Conservation (phyloP, 2,113 vertebrate species). For the Eptesicus fuscus region DNA sequence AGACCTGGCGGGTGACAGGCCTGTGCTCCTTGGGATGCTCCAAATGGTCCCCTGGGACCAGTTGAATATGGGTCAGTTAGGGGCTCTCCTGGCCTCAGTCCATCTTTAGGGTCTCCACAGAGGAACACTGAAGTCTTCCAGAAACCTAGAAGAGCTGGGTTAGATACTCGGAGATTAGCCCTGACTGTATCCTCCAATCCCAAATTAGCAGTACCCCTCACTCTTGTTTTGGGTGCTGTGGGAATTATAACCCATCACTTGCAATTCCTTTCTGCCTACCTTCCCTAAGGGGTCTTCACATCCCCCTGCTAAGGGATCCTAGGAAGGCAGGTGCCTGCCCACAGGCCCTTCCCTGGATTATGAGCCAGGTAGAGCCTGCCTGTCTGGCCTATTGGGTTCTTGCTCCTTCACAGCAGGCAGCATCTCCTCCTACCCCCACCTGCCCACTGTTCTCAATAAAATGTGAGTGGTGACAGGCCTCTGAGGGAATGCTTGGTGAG, state of each 20-base stretch:
- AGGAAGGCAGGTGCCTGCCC: background rate
- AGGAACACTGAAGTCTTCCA: slow-evolving; percentile 35
- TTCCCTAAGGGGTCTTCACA: background rate
- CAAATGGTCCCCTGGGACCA: background rate
- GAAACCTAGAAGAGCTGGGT: slow-evolving; percentile 14
- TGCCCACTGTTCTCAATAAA: slow-evolving; percentile 68
- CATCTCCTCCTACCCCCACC: background rate
- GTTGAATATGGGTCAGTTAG: background rate
- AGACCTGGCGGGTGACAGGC: background rate
- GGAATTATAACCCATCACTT: background rate
- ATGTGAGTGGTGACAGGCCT: slow-evolving; percentile 52
- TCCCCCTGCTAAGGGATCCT: background rate
- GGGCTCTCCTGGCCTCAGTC: background rate
- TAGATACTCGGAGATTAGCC: background rate
- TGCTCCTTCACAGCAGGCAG: background rate
- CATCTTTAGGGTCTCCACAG: background rate
- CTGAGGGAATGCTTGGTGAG: background rate
- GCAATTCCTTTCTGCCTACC: background rate
- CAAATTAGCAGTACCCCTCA: background rate
- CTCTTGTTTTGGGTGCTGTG: background rate
- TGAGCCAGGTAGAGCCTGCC: background rate
- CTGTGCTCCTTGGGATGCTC: background rate
- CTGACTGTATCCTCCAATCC: background rate
- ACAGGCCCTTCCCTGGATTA: background rate
- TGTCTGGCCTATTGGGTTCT: background rate